These are phyloP conservation scores for Cybosia mesomella DNA, from an alignment of 2,888 invertebrate genomes.

Conservation along the genomic window DNA sequence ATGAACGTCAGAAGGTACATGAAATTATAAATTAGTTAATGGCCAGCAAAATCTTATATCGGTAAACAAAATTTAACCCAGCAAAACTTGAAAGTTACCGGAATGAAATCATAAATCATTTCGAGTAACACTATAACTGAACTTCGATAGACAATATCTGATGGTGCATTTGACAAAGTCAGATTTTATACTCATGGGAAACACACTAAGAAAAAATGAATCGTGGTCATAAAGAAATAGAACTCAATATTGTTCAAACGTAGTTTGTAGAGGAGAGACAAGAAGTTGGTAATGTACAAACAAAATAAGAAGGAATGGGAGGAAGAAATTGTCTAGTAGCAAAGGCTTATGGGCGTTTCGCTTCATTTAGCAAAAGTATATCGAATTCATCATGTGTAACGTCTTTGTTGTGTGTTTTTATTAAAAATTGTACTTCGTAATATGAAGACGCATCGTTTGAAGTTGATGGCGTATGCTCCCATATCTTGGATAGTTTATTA, in stretches of 20 bases:
- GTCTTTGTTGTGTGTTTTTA: conserved; percentile 73
- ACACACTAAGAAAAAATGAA: conserved; percentile 17
- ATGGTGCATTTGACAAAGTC: conserved; percentile 53
- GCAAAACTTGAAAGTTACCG: conserved; percentile 61
- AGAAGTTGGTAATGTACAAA: conserved; percentile 55
- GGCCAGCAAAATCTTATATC: conserved; percentile 25
- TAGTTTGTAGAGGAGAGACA: conserved; percentile 27
- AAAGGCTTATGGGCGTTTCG: conserved; percentile 75
- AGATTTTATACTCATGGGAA: conserved; percentile 14
- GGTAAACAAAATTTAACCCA: conserved; percentile 38
- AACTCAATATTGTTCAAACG: conserved; percentile 38
- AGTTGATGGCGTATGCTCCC: conserved; percentile 54
- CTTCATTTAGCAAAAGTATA: conserved; percentile 86
- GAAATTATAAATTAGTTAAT: conserved; percentile 2
- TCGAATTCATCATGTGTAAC: conserved; percentile 80
- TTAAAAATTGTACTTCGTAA: conserved; percentile 66
- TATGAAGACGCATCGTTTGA: conserved; percentile 58
- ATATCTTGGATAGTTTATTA: conserved; percentile 41
- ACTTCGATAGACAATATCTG: conserved; percentile 73
- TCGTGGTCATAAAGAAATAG: conserved; percentile 41
- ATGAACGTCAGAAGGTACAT: conserved; percentile 7
- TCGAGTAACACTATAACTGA: conserved; percentile 67
- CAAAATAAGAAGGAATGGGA: conserved; percentile 66
- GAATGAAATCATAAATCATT: conserved; percentile 76
- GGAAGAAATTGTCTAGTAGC: conserved; percentile 62